Conservation (phyloP, 2,797 vertebrate genomes). For the Aeoliscus strigatus region DNA sequence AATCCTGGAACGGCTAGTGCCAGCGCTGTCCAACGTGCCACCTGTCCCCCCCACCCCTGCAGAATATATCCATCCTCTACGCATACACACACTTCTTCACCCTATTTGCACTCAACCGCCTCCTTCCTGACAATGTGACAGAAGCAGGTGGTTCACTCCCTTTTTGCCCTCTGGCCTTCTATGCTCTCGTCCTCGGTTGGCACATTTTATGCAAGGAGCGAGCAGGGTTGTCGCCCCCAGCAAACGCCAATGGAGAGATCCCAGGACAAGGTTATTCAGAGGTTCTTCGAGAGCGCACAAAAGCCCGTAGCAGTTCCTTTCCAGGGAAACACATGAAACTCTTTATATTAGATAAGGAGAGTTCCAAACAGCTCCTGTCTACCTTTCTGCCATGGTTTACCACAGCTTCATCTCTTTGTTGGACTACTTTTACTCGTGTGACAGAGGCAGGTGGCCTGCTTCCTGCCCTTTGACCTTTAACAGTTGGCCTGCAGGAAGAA, state of each 20-base stretch:
- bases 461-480: constrained; percentile 76
- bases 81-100: constrained; percentile 44
- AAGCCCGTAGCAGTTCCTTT: constrained; percentile 24
- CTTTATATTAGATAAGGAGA: constrained; percentile 31
- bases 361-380: constrained; percentile 24
- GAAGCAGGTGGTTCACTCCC: constrained; percentile 77
- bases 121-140: constrained; percentile 76
- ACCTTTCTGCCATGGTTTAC: constrained; percentile 11
- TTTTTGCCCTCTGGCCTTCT: constrained; percentile 74
- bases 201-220: constrained; percentile 65
- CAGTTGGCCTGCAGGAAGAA: constrained; percentile 60
- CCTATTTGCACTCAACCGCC: constrained; percentile 62
- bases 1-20: constrained; percentile 70
- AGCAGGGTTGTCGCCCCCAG: constrained; percentile 61
- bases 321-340: constrained; percentile 27
- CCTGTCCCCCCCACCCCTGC: constrained; percentile 64
- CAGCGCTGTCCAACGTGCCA: constrained; percentile 65
- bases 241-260: constrained; percentile 55
- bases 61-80: constrained; percentile 43
- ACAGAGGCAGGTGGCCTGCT: constrained; percentile 77
- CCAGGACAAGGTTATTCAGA: constrained; percentile 40
- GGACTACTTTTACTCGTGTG: constrained; percentile 56
- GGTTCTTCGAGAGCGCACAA: constrained; percentile 20
- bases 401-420: constrained; percentile 53
- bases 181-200: constrained; percentile 62